These are phyloP conservation scores for Podocnemis expansa DNA, from an alignment of 2,113 vertebrate species.

Conservation along the genomic window DNA sequence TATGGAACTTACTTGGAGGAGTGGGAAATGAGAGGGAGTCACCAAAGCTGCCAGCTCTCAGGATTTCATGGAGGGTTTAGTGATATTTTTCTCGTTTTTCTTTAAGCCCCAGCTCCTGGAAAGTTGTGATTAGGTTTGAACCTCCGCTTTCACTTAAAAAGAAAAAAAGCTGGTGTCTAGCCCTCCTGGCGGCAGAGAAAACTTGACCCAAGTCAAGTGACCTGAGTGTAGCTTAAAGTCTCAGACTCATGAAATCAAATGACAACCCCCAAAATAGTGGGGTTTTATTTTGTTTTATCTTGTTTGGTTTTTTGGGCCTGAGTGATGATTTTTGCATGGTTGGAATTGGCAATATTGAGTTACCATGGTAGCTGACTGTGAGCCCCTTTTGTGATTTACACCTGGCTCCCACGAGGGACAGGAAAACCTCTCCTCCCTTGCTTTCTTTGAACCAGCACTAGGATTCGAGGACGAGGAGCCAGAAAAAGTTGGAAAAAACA, in stretches of 20 bases:
- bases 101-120: background rate
- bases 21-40: background rate
- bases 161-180: constrained; percentile 5
- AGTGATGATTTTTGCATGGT: background rate
- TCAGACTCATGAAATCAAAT: background rate
- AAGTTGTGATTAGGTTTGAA: background rate
- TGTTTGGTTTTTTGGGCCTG: constrained; percentile 25
- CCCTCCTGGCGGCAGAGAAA: background rate
- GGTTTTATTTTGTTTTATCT: no score
- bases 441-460: background rate
- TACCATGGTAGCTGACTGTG: constrained; percentile 54
- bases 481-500: background rate
- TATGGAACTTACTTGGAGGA: background rate
- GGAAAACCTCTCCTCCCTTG: background rate
- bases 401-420: background rate
- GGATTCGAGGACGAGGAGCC: background rate
- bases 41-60: background rate
- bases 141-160: background rate
- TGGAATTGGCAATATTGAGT: constrained; percentile 15
- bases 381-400: background rate
- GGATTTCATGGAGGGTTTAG: background rate
- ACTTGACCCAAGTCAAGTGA: background rate
- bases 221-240: background rate
- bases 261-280: no score
- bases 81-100: background rate